Base-by-base conservation (phyloP, 2,113 vertebrate species). In the Prolemur simus region DNA sequence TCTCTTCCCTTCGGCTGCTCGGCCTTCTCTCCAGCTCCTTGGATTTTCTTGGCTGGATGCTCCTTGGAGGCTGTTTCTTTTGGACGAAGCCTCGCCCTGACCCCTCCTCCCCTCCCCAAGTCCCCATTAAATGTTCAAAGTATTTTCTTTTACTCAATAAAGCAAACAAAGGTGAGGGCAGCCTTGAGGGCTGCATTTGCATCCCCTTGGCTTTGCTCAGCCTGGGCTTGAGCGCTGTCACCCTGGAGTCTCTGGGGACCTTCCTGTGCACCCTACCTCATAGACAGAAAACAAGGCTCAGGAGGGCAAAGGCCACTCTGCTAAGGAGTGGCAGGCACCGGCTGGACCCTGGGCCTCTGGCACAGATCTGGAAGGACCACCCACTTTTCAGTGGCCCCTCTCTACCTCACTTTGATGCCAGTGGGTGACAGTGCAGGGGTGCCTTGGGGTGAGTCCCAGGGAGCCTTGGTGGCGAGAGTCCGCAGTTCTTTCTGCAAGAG, bases 81-180 rank as follows among this genome's bases (percentile, higher is more conserved):
- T 98, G 99, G 98, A 99, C 85, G 97, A 0, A 98, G 96, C 89
- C 92, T 98, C 96, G 96, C 97, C 90, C 97, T 98, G 98, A 98
- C 97, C 98, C 96, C 86, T 92, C 85, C 49, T 93, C 76, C 63
- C 81, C 78, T 94, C 98, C 98, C 95, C 39, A 98, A 98, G 98
- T 98, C 97, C 98, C 97, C 96, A 98, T 98, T 98, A 98, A 98
- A 98, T 27, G 95, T 97, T 98, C 97, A 95, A 98, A 98, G 98
- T 99, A 97, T 98, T 99, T 99, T 99, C 98, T 98, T 96, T 99
- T 98, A 97, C 98, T 98, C 97, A 97, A 96, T 97, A 98, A 98
- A 98, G 97, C 98, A 98, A 98, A 98, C 98, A 98, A 97, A 96
- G 97, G 84, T 80, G 0, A 90, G 87, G 94, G 80, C 92, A 85